A percentile compares a stretch with the other conserved stretches of the same genome.
Conservation (phyloP, 2,888 invertebrate species). For the Acronicta leporina region DNA sequence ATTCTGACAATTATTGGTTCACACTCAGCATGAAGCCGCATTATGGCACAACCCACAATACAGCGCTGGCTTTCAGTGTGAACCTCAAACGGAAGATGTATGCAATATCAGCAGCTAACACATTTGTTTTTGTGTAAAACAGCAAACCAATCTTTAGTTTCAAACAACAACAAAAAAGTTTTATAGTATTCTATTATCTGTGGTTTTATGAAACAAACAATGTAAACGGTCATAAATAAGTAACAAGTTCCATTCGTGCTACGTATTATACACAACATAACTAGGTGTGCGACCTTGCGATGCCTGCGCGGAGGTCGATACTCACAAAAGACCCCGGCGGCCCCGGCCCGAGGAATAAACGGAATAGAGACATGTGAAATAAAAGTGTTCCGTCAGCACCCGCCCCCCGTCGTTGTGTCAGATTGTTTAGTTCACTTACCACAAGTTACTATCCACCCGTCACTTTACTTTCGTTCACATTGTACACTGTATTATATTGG, state of each 20-base stretch:
- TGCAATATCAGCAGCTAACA: constrained; percentile 4
- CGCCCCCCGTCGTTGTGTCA: constrained; percentile 27
- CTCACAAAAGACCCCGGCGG: constrained; percentile 17
- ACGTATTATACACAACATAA: constrained; percentile 2
- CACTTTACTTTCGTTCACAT: constrained; percentile 12
- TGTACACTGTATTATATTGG: constrained; percentile 19
- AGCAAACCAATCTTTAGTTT: constrained; percentile 7
- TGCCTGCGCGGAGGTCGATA: constrained; percentile 2
- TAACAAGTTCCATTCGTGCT: constrained; percentile 25
- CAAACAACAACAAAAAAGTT: constrained; percentile 39
- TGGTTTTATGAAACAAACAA: constrained; percentile 35
- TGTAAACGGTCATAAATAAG: constrained; percentile 39
- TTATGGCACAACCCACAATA: too few species aligned
- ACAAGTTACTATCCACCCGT: constrained; percentile 24
- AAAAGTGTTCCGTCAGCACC: constrained; percentile 29
- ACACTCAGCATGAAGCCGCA: too few species aligned
- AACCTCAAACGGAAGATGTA: too few species aligned
- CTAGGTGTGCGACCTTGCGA: constrained; percentile 10
- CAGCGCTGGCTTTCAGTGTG: too few species aligned
- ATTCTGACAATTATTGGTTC: too few species aligned
- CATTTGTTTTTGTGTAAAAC: constrained; percentile 13
- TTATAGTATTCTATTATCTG: too few species aligned
- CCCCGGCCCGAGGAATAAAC: background rate
- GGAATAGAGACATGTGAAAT: constrained; percentile 14
- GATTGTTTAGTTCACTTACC: constrained; percentile 33